Evolutionary conservation across 1,140 invertebrate genomes (phyloP), one percentile per base, ranked within the genome.

Genomic region (Monomorium pharaonis): DNA sequence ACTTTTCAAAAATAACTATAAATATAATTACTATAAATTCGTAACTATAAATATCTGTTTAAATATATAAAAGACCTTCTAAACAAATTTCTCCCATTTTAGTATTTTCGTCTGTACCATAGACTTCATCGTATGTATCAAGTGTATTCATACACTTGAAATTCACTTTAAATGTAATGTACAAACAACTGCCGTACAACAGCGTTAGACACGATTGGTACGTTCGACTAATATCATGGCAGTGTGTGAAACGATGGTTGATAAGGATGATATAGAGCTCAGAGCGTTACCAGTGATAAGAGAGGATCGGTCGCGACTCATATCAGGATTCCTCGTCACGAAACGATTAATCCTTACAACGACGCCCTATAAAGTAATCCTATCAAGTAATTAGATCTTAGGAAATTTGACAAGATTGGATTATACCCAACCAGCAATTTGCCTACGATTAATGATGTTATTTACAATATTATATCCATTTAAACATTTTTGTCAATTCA

Each of bases 201-300:
- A 49, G 21, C 21, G 27, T 70, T 87, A 75, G 49, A n/a, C 49
- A 78, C 37, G 86, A 87, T 77, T 75, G 54, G 37, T 88, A 77
- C 33, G 27, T 87, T 85, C 62, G 16, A 30, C 51, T 47, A 63
- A 85, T 70, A 87, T 63, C 30, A 21, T 86, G 78, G 77, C 56
- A 51, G 63, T 49, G 63, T 49, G 62, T 24, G 27, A 44, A 83
- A 24, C 30, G 67, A 51, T 27, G 74, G 65, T 75, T 69, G 74
- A 86, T 86, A 86, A 86, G 85, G 67, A 83, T 86, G 85, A 86
- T 62, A 24, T 86, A 86, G 78, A 24, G 27, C 5, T 30, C 44
- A 33, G 44, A 70, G 27, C 54, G 56, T 83, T 70, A 56, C 86
- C 85, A 69, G 81, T 18, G 56, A 80, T 84, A 78, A 76, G 58